Evolutionary conservation across 1,140 invertebrate species (phyloP).

Genomic region (Anastatus disparis): DNA sequence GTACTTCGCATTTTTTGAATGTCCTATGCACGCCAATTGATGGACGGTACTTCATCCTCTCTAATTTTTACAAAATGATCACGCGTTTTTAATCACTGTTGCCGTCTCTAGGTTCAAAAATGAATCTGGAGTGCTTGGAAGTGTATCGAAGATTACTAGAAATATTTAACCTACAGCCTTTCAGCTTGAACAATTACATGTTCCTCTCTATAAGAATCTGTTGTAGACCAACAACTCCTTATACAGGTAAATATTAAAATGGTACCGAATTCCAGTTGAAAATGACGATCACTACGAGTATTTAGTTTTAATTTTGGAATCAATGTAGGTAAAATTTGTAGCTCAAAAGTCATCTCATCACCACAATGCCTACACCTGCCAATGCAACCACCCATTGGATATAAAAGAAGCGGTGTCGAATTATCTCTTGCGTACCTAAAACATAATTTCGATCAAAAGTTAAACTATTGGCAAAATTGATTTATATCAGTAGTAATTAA

Average conservation of each 20-base stretch:
- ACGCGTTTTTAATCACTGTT: not conserved
- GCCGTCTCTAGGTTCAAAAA: slow-evolving; percentile 10
- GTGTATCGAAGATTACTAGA: slow-evolving; percentile 26
- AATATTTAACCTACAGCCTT: slow-evolving; percentile 58
- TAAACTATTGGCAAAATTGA: too few species aligned
- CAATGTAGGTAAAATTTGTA: slow-evolving; percentile 83
- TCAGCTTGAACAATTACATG: slow-evolving; percentile 81
- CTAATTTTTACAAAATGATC: slow-evolving; percentile 44
- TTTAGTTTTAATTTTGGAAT: slow-evolving; percentile 75
- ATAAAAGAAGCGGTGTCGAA: slow-evolving; percentile 72
- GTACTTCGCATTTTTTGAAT: not conserved
- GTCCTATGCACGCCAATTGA: slow-evolving; percentile 48
- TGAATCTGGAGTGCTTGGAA: slow-evolving; percentile 7
- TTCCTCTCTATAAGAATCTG: slow-evolving; percentile 76
- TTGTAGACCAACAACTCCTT: slow-evolving; percentile 83
- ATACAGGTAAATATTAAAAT: slow-evolving; percentile 83
- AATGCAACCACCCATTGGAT: slow-evolving; percentile 69
- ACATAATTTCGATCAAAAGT: too few species aligned
- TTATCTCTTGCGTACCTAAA: slow-evolving; percentile 77
- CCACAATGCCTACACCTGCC: slow-evolving; percentile 78
- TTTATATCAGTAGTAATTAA: too few species aligned
- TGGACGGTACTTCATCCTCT: slow-evolving; percentile 56
- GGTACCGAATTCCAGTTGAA: slow-evolving; percentile 81
- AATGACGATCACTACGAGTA: slow-evolving; percentile 65
- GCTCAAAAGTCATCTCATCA: slow-evolving; percentile 78